Conservation (phyloP, 2,797 vertebrate species). For the Etheostoma nigrum region DNA sequence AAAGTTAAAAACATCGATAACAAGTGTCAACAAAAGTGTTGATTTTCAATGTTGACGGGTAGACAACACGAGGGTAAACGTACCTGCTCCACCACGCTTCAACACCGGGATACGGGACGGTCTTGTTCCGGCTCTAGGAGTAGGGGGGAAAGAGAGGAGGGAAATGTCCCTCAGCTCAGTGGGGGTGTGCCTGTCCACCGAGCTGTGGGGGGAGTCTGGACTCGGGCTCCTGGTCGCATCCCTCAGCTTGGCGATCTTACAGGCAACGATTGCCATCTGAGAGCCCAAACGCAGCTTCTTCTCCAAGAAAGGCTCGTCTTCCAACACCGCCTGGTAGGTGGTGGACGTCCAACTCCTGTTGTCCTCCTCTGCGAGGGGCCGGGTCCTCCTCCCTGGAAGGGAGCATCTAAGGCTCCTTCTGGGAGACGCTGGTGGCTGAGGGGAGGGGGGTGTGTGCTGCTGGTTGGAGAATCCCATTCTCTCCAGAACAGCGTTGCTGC, state of each 20-base stretch:
- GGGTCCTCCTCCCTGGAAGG: not conserved
- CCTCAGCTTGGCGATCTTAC: not conserved
- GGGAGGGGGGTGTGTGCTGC: too few species aligned
- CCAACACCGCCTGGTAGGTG: not conserved
- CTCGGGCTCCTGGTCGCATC: not conserved
- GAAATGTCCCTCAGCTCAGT: too few species aligned
- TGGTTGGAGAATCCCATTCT: not conserved
- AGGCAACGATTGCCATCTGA: too few species aligned
- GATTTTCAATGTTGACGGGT: too few species aligned
- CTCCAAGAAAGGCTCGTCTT: not conserved
- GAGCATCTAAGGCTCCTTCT: not conserved
- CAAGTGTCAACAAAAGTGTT: too few species aligned
- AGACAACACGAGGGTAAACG: not conserved
- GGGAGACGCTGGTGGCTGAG: not conserved
- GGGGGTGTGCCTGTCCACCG: too few species aligned
- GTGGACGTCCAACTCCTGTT: accelerated
- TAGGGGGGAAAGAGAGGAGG: too few species aligned
- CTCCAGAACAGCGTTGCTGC: not conserved
- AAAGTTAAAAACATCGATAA: too few species aligned
- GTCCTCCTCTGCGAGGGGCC: not conserved
- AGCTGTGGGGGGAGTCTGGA: too few species aligned
- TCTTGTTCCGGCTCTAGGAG: too few species aligned
- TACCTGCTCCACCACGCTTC: not conserved
- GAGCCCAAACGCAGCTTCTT: not conserved
- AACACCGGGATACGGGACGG: not conserved